Evolutionary conservation across 2,888 invertebrate species (phyloP), one percentile per base, ranked within the genome.

Genomic region (Synanthedon formicaeformis): DNA sequence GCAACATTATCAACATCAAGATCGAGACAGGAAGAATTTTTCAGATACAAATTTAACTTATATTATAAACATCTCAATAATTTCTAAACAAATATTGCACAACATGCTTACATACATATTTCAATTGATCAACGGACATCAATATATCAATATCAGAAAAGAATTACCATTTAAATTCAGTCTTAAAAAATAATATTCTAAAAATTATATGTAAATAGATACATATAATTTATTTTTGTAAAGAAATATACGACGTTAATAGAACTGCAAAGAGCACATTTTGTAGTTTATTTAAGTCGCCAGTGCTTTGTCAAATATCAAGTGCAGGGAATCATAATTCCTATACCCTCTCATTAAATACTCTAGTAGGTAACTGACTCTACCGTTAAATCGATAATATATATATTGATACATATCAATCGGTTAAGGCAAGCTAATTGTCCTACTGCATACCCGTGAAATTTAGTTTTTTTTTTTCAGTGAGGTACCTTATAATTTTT

Each of bases 1-100:
- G 83, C 84, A 85, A 83, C 78, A 77, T 78, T 75, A 72, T 75
- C 71, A 72, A 78, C 75, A 75, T 65, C 70, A 67, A 74, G 69
- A 75, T 65, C 70, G 67, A 74, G 69, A 69, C 62, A 63, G 62
- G 58, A 66, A 67, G 60, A 62, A 13, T 60, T 60, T 49, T 52
- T 56, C 56, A 55, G 51, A 59, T 57, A 62, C 52, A 64, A 57
- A 59, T 55, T 55, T 53, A 64, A 62, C 56, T 58, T 45, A 60
- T 53, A 52, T 53, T 51, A 52, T 56, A 58, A 48, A 63, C 53
- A 54, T 63, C 56, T 53, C 49, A 58, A 57, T 57, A 58, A 62
- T 60, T 56, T 51, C 45, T 48, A 52, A 48, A 52, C 34, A 48
- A 52, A 52, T 18, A 16, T 18, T 16, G 23, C 41, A 41, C 40